Percentiles rank a stretch among this genome's conserved stretches.
Conservation (phyloP, 1,140 invertebrate genomes). For the Acromyrmex heyeri region DNA sequence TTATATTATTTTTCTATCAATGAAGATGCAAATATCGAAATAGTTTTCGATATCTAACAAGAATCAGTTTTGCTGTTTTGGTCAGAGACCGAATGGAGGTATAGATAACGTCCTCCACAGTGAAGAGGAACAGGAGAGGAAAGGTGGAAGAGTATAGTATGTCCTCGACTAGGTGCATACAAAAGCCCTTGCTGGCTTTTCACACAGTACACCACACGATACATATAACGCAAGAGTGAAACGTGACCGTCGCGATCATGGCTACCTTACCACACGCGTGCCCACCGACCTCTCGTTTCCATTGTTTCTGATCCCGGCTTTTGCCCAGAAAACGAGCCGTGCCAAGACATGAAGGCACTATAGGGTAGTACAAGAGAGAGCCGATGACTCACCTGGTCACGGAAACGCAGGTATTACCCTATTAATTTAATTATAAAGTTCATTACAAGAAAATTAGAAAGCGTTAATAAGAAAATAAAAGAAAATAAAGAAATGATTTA, state of each 20-base stretch:
- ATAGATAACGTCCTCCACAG: not conserved
- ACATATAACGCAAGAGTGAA: conserved; percentile 65
- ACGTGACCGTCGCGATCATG: conserved; percentile 81
- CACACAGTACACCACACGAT: not conserved
- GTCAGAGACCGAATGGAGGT: not conserved
- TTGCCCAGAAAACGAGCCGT: conserved; percentile 77
- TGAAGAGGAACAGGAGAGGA: not conserved
- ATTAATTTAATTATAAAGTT: conserved; percentile 5
- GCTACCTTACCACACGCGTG: conserved; percentile 73
- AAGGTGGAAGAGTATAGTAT: conserved; percentile 36
- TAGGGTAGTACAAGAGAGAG: conserved; percentile 65
- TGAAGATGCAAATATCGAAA: no score
- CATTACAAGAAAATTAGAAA: not conserved
- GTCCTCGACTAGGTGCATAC: conserved; percentile 26
- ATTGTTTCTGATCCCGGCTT: conserved; percentile 78
- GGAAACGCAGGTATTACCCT: conserved; percentile 54
- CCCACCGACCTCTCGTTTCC: conserved; percentile 79
- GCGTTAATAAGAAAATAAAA: not conserved
- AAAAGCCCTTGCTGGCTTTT: conserved; percentile 32
- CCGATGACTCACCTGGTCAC: conserved; percentile 74
- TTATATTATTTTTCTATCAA: not conserved
- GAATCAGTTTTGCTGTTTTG: conserved; percentile 8
- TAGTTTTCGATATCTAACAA: not conserved
- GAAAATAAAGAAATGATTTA: not conserved
- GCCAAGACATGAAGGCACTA: conserved; percentile 37